Conservation (phyloP, 2,113 vertebrate genomes). For the Nycticryphes semicollaris region DNA sequence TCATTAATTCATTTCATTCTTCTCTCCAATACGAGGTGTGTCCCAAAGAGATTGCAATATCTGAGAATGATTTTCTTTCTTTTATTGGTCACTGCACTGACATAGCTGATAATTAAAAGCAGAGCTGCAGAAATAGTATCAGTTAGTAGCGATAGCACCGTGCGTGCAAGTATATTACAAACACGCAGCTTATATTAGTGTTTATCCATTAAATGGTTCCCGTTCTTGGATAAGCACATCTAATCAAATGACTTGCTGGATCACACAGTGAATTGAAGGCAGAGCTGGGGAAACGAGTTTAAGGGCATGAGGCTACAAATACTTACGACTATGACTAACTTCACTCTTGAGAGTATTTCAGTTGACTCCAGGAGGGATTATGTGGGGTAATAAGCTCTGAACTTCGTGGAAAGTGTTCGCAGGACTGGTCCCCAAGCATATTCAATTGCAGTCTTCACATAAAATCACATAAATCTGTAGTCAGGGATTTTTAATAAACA, state of each 20-base stretch:
- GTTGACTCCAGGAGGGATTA: background rate
- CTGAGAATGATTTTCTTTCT: background rate
- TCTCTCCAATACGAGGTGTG: background rate
- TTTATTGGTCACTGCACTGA: background rate
- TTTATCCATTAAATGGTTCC: background rate
- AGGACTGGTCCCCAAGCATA: background rate
- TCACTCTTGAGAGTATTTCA: slow-evolving; percentile 42
- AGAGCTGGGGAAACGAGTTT: slow-evolving; percentile 20
- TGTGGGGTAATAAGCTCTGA: slow-evolving; percentile 39
- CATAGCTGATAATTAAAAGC: background rate
- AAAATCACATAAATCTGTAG: slow-evolving; percentile 48
- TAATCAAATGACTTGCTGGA: background rate
- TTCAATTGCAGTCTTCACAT: slow-evolving; percentile 27
- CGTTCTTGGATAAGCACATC: background rate
- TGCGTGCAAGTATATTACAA: background rate
- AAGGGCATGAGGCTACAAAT: slow-evolving; percentile 16
- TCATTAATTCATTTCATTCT: background rate
- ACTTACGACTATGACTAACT: slow-evolving; percentile 2
- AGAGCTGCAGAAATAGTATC: background rate
- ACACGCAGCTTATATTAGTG: background rate
- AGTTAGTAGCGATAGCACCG: background rate
- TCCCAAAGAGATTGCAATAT: background rate
- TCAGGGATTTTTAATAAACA: slow-evolving; percentile 30
- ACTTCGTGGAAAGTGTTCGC: background rate
- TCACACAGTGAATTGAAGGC: background rate